Percentiles rank a stretch among this genome's conserved stretches.
These are phyloP conservation scores for Lydus trimaculatus DNA, from an alignment of 2,888 invertebrate species.

Conservation along the genomic window DNA sequence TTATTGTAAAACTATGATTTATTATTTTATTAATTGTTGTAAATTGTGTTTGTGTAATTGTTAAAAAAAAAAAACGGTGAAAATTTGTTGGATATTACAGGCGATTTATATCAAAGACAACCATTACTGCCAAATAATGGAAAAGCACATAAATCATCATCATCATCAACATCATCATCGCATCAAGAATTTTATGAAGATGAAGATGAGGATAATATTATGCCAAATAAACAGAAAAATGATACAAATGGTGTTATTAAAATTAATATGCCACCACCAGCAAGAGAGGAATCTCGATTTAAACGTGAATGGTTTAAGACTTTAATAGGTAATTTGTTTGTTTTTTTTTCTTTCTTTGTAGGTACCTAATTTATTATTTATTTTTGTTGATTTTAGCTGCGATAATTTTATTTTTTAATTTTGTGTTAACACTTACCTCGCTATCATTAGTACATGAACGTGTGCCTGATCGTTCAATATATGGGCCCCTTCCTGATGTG, in stretches of 20 bases:
- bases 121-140: constrained; percentile 64
- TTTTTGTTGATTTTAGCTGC: constrained; percentile 64
- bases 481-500: constrained; percentile 83
- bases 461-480: constrained; percentile 77
- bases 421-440: constrained; percentile 72
- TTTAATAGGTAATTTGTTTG: constrained; percentile 65
- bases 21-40: not conserved
- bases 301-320: constrained; percentile 89
- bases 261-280: constrained; percentile 71
- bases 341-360: no score
- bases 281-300: constrained; percentile 77
- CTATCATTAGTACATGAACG: constrained; percentile 88
- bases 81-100: constrained; percentile 37
- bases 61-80: not conserved
- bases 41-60: not conserved
- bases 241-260: constrained; percentile 65
- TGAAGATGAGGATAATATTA: constrained; percentile 61
- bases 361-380: constrained; percentile 35
- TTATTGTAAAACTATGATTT: not conserved
- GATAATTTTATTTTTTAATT: constrained; percentile 69
- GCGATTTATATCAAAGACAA: constrained; percentile 69
- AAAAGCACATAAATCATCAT: constrained; percentile 63
- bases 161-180: constrained; percentile 50
- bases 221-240: constrained; percentile 49
- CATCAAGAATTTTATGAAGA: constrained; percentile 61